These are phyloP conservation scores for Cerceris rybyensis DNA, from an alignment of 2,888 invertebrate genomes.

Conservation along the genomic window DNA sequence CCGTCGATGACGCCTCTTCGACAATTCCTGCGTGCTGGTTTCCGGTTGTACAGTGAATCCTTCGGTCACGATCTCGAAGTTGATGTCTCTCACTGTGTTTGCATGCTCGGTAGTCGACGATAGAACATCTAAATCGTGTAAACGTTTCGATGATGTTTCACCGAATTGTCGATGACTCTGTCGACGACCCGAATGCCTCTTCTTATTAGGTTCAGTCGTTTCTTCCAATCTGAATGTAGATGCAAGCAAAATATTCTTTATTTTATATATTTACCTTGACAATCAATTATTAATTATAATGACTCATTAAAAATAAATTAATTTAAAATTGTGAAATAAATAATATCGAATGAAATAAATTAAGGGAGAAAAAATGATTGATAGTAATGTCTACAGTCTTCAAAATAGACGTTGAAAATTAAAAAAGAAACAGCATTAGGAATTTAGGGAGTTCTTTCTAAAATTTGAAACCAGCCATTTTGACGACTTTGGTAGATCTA, in stretches of 20 bases:
- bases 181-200: slow-evolving; percentile 61
- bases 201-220: slow-evolving; percentile 57
- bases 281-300: too few relatives aligned
- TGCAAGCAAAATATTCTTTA: neutral
- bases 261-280: neutral
- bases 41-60: slow-evolving; percentile 43
- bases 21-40: slow-evolving; percentile 46
- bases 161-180: slow-evolving; percentile 42
- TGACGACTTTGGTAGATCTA: too few relatives aligned
- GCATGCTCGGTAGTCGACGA: slow-evolving; percentile 34
- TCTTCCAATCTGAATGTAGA: slow-evolving; percentile 55
- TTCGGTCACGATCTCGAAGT: slow-evolving; percentile 37
- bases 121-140: slow-evolving; percentile 35
- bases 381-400: too few relatives aligned
- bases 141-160: slow-evolving; percentile 26
- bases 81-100: slow-evolving; percentile 27
- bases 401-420: too few relatives aligned
- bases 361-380: too few relatives aligned
- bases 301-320: too few relatives aligned
- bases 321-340: too few relatives aligned
- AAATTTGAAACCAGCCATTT: too few relatives aligned
- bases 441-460: too few relatives aligned
- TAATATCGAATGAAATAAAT: too few relatives aligned
- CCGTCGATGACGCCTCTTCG: slow-evolving; percentile 71
- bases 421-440: too few relatives aligned